phyloP scores from a whole-genome alignment of 1,140 invertebrate genomes.

The Brachionus rotundiformis region DNA sequence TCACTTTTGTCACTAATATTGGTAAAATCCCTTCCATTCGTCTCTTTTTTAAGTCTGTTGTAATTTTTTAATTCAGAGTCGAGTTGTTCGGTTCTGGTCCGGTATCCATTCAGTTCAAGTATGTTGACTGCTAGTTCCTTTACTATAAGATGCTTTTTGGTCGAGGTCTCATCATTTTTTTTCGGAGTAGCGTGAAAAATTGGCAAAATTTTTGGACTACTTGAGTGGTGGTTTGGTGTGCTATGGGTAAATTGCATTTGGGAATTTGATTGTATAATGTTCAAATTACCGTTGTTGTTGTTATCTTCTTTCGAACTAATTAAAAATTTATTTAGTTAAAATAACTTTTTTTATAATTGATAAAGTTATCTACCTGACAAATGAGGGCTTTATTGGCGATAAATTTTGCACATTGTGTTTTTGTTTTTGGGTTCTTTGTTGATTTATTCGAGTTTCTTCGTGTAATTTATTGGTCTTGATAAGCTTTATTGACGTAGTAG shows the following conservation, averaged over 20 bases:
- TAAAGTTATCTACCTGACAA: constrained; percentile 20
- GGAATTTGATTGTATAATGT: not conserved
- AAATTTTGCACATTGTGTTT: constrained; percentile 48
- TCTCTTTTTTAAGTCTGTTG: constrained; percentile 33
- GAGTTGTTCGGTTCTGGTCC: constrained; percentile 35
- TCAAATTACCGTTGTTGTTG: not conserved
- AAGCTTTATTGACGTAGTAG: constrained; percentile 21
- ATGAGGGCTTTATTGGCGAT: constrained; percentile 45
- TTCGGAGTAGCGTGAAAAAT: constrained; percentile 9
- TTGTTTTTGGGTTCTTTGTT: not conserved
- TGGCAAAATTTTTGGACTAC: not conserved
- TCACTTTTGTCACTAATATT: constrained; percentile 28
- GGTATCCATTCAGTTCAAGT: constrained; percentile 32
- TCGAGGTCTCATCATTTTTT: not conserved
- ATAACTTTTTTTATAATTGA: not conserved
- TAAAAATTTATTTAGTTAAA: not conserved
- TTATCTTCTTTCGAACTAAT: constrained; percentile 18
- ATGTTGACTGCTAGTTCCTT: constrained; percentile 46
- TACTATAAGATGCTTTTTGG: constrained; percentile 36
- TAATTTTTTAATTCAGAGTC: constrained; percentile 41
- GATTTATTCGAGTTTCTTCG: constrained; percentile 20
- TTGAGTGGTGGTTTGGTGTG: constrained; percentile 21
- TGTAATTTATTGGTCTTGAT: constrained; percentile 28
- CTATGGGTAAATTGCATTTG: constrained; percentile 36
- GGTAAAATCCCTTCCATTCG: not conserved